Percentiles rank a stretch among this genome's conserved stretches.
Conservation (phyloP, 2,888 invertebrate species). For the Philopedon plagiatum region DNA sequence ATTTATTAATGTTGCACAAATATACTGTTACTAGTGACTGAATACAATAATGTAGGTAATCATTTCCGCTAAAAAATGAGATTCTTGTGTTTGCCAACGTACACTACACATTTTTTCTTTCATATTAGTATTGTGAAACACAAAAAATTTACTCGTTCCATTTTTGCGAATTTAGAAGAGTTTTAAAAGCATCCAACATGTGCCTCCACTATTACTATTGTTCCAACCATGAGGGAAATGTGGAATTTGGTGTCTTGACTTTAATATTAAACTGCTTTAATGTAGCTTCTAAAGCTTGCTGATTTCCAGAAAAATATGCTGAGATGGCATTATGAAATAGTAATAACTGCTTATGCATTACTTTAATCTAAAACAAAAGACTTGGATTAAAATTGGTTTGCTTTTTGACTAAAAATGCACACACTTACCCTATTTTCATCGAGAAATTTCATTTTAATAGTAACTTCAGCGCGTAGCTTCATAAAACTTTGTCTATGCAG, state of each 20-base stretch:
- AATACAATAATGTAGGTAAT: no score
- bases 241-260: constrained; percentile 84
- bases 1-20: background rate
- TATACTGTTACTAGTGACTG: no score
- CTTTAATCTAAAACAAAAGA: constrained; percentile 84
- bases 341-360: constrained; percentile 97
- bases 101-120: no score
- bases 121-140: no score
- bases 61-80: no score
- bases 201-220: constrained; percentile 69
- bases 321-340: constrained; percentile 97
- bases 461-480: constrained; percentile 92
- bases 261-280: constrained; percentile 96
- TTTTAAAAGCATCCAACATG: constrained; percentile 29
- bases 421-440: constrained; percentile 96
- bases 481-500: constrained; percentile 93
- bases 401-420: no score
- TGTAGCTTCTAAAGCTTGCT: constrained; percentile 92
- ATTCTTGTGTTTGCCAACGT: background rate
- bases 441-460: constrained; percentile 94
- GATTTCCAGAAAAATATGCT: constrained; percentile 98
- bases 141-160: background rate
- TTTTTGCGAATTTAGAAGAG: constrained; percentile 37
- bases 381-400: background rate
- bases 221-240: constrained; percentile 86